Base-by-base conservation (phyloP, 2,888 invertebrate species). In the Harpagoxenus sublaevis region DNA sequence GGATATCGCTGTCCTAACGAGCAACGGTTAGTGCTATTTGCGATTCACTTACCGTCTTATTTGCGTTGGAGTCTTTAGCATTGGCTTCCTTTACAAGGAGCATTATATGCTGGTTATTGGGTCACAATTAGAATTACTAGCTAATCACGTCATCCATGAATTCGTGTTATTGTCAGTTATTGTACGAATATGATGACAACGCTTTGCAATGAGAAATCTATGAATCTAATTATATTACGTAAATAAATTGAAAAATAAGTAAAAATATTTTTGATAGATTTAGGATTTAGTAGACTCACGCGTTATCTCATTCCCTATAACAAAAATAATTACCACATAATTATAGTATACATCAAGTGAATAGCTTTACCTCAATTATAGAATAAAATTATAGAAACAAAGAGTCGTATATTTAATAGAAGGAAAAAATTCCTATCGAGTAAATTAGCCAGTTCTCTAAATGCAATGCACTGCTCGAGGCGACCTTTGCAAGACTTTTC, bases 1-100 rank as follows among this genome's bases (percentile, higher is more conserved):
- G 57, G 71, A 71, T 73, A 57, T 79, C 78, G 57, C n/a, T 18
- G 71, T 81, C 23, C 57, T 81, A 73, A 81, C 79, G 71, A 79
- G 79, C 39, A 35, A 60, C 48, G 55, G 23, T 79, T 71, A 48
- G 45, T 39, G 60, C 73, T 48, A 28, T 73, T 73, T 39, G 28
- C 28, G 57, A 81, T 60, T 71, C 45, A 48, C 15, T 57, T 48
- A 35, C 35, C 45, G 28, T 48, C 48, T 48, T 18, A 48, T 73
- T 81, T 73, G 48, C 48, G 23, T 73, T 48, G 39, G 35, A 48
- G 8, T 23, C 60, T 71, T 57, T 79, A 70, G n/a, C 31, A 8
- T 75, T 35, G 39, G 23, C 23, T 79, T 57, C 18, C 53, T 68
- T 48, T 60, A 51, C 12, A 35, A 79, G 71, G 8, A 60, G 23